phyloP scores from a whole-genome alignment of 2,888 invertebrate genomes.

The Ornithoptera alexandrae region DNA sequence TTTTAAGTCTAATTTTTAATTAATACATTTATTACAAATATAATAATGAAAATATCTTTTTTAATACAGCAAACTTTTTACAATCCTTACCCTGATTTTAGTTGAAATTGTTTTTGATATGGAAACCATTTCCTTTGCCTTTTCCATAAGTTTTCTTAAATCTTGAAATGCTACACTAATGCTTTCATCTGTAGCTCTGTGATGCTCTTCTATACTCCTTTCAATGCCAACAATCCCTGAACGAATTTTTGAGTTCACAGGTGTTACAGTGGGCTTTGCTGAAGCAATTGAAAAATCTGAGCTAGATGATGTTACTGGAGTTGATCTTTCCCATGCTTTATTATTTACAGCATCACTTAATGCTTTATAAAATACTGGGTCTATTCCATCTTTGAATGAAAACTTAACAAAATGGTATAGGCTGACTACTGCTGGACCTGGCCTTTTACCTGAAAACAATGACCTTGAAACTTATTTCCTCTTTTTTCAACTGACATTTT shows the following conservation, averaged over 20 bases:
- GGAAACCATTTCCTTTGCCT: constrained; percentile 98
- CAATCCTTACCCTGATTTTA: constrained; percentile 86
- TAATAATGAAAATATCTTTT: too few species aligned
- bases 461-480: not conserved
- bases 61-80: not conserved
- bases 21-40: too few species aligned
- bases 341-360: constrained; percentile 82
- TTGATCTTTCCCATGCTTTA: constrained; percentile 82
- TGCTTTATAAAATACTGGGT: constrained; percentile 81
- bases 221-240: constrained; percentile 98
- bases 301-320: constrained; percentile 44
- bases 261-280: constrained; percentile 47
- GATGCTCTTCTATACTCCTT: constrained; percentile 92
- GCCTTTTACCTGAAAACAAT: constrained; percentile 78
- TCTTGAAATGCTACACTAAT: constrained; percentile 98
- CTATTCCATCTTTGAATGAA: constrained; percentile 91
- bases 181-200: constrained; percentile 93
- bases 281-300: constrained; percentile 44
- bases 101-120: constrained; percentile 94
- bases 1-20: too few species aligned
- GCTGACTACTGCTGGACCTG: constrained; percentile 88
- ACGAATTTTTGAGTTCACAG: constrained; percentile 83
- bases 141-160: constrained; percentile 94
- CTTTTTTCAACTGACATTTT: not conserved
- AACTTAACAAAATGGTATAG: constrained; percentile 87